These are phyloP conservation scores for Drosophila affinis DNA, from an alignment of 2,888 invertebrate genomes.

Conservation along the genomic window DNA sequence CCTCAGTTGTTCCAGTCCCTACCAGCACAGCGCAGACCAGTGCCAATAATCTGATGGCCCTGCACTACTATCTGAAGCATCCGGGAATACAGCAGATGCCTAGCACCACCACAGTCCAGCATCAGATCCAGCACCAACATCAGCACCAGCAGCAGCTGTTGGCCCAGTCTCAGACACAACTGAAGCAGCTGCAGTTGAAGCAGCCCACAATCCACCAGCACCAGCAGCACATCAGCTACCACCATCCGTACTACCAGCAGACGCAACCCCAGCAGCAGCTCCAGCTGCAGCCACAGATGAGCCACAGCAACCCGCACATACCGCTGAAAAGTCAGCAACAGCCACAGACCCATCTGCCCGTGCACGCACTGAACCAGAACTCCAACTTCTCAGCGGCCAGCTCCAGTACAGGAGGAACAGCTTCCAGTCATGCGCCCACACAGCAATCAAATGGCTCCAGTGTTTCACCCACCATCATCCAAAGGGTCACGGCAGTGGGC, in stretches of 20 bases:
- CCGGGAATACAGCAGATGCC: conserved; percentile 64
- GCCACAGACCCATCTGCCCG: conserved; percentile 67
- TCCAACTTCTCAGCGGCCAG: conserved; percentile 82
- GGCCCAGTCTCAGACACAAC: conserved; percentile 79
- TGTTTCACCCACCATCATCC: conserved; percentile 77
- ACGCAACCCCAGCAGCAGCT: conserved; percentile 47
- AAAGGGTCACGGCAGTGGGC: conserved; percentile 41
- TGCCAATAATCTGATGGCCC: conserved; percentile 78
- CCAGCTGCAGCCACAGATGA: conserved; percentile 49
- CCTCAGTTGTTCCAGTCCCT: conserved; percentile 39
- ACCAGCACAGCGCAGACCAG: conserved; percentile 44
- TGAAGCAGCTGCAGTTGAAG: conserved; percentile 79
- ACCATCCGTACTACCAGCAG: conserved; percentile 81
- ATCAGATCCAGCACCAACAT: conserved; percentile 50
- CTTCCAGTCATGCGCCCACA: conserved; percentile 81
- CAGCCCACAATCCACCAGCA: conserved; percentile 82
- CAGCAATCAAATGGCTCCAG: conserved; percentile 81
- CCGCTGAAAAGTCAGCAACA: conserved; percentile 14
- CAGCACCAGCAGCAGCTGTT: conserved; percentile 67
- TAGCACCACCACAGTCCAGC: conserved; percentile 49
- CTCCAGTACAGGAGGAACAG: conserved; percentile 81
- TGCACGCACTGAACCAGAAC: conserved; percentile 80
- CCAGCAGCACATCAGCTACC: conserved; percentile 75
- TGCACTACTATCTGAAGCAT: conserved; percentile 82
- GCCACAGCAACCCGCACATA: conserved; percentile 38